A percentile compares a stretch with the other conserved stretches of the same genome.
phyloP scores from a whole-genome alignment of 2,113 vertebrate genomes.

The human region DNA sequence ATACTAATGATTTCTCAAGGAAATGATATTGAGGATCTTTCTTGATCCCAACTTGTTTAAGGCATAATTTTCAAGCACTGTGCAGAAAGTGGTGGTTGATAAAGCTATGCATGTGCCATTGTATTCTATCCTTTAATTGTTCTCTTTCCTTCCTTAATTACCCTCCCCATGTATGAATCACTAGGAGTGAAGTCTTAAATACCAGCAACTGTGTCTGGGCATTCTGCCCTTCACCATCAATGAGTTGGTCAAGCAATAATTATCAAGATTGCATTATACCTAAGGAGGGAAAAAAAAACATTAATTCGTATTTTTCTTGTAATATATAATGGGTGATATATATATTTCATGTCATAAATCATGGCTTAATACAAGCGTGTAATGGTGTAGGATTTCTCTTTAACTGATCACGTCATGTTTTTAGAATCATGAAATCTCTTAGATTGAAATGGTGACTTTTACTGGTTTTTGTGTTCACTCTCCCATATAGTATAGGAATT shows the following conservation, averaged over 20 bases:
- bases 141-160: slow-evolving; percentile 21
- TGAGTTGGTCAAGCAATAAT: background rate
- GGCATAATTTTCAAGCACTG: background rate
- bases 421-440: slow-evolving; percentile 21
- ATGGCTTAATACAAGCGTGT: background rate
- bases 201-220: background rate
- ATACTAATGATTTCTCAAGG: background rate
- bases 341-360: background rate
- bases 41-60: background rate
- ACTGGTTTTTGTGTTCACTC: background rate
- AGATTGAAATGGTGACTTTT: background rate
- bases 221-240: background rate
- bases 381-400: background rate
- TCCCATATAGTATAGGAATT: background rate
- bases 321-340: background rate
- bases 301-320: background rate
- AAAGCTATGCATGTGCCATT: background rate
- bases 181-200: background rate
- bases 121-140: background rate
- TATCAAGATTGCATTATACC: background rate
- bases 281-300: background rate
- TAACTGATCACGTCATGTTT: background rate
- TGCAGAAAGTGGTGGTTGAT: background rate
- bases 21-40: background rate
- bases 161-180: background rate